A percentile compares a stretch with the other conserved stretches of the same genome.
Evolutionary conservation across 2,797 vertebrate species (phyloP).

Genomic region (Sebastes wilsoni): DNA sequence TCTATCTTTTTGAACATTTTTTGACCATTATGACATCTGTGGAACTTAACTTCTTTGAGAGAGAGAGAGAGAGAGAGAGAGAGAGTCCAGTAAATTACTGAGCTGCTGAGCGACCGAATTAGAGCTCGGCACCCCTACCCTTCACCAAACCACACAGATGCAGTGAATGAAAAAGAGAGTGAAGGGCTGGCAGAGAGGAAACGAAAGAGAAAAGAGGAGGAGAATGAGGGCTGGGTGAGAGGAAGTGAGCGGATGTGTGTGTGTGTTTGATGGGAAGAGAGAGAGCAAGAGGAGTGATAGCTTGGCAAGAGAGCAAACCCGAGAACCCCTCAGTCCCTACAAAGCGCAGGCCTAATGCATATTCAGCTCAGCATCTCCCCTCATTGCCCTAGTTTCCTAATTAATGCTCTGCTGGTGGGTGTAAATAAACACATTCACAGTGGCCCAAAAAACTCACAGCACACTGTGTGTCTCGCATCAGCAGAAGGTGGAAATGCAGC

Average conservation of each 20-base stretch:
- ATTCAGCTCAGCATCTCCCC: constrained; percentile 79
- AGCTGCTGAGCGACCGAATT: constrained; percentile 56
- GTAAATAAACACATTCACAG: constrained; percentile 81
- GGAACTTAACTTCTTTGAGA: not conserved
- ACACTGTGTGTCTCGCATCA: constrained; percentile 35
- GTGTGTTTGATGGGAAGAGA: constrained; percentile 43
- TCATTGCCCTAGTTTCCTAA: constrained; percentile 81
- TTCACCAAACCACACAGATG: constrained; percentile 66
- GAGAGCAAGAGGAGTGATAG: constrained; percentile 58
- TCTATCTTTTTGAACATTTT: not conserved
- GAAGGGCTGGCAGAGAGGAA: constrained; percentile 52
- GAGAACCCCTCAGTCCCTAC: constrained; percentile 72
- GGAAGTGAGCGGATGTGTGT: constrained; percentile 60
- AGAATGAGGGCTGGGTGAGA: constrained; percentile 55
- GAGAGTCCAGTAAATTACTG: constrained; percentile 37
- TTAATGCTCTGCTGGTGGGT: constrained; percentile 73
- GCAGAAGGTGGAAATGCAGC: constrained; percentile 38
- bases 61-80: constrained; percentile 4
- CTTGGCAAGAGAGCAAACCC: constrained; percentile 70
- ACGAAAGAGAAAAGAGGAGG: constrained; percentile 56
- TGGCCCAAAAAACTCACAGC: constrained; percentile 63
- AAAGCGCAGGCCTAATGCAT: constrained; percentile 78
- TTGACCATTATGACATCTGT: not conserved
- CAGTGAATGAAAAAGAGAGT: constrained; percentile 63
- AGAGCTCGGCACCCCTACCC: constrained; percentile 43